Conservation (phyloP, 1,140 invertebrate genomes). For the Pygmarrhopalites habei region DNA sequence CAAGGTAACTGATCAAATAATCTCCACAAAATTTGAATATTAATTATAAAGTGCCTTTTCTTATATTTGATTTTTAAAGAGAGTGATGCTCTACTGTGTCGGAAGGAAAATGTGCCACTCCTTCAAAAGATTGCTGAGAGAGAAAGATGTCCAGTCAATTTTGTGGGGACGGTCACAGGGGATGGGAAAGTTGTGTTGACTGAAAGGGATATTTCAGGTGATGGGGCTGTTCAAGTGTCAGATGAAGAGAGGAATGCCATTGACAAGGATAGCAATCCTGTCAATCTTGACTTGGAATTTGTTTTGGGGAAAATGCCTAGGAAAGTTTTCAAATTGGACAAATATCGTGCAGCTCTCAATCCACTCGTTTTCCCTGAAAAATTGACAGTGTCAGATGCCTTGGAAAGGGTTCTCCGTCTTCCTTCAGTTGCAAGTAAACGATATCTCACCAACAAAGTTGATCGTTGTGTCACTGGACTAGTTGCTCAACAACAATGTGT, state of each 20-base stretch:
- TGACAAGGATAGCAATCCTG: constrained; percentile 52
- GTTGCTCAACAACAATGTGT: constrained; percentile 97
- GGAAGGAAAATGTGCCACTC: constrained; percentile 53
- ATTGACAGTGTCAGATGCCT: constrained; percentile 55
- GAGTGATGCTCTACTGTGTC: constrained; percentile 79
- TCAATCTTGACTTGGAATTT: constrained; percentile 81
- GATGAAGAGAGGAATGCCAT: constrained; percentile 28
- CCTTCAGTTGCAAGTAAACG: constrained; percentile 90
- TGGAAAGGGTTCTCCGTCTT: constrained; percentile 75
- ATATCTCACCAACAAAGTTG: constrained; percentile 90
- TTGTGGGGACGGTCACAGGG: constrained; percentile 86
- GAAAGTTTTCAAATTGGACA: constrained; percentile 52
- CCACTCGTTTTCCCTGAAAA: constrained; percentile 51
- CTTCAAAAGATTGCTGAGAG: constrained; percentile 68
- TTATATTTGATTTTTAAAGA: no score
- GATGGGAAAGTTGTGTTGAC: constrained; percentile 68
- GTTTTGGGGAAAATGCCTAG: constrained; percentile 80
- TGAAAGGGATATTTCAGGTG: constrained; percentile 50
- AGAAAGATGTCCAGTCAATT: constrained; percentile 85
- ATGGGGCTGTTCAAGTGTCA: constrained; percentile 43
- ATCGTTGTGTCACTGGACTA: constrained; percentile 91
- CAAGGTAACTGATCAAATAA: no score
- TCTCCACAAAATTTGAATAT: no score
- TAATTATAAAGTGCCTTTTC: no score
- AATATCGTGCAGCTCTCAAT: constrained; percentile 21